These are phyloP conservation scores for Pammene aurita DNA, from an alignment of 2,888 invertebrate species.

Conservation along the genomic window DNA sequence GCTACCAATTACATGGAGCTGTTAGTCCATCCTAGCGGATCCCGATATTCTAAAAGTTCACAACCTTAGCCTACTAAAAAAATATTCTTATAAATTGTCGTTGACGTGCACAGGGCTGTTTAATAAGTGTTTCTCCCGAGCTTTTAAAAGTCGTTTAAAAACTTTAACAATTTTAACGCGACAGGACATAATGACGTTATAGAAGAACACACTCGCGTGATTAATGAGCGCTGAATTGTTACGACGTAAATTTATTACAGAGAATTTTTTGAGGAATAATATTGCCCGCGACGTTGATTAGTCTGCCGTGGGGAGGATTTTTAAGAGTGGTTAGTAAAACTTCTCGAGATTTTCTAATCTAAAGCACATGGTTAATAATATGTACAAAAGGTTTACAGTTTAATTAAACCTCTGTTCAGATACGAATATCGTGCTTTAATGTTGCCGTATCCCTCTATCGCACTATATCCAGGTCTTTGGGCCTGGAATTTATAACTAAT, in stretches of 20 bases:
- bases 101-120: not conserved
- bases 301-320: conserved; percentile 45
- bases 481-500: no score
- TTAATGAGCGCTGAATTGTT: conserved; percentile 52
- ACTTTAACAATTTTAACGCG: conserved; percentile 21
- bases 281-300: conserved; percentile 55
- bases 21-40: no score
- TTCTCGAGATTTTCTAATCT: not conserved
- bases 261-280: conserved; percentile 47
- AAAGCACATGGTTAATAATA: not conserved
- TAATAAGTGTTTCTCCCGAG: not conserved
- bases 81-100: no score
- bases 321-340: not conserved
- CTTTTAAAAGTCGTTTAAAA: conserved; percentile 1
- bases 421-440: no score
- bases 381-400: no score
- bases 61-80: no score
- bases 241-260: conserved; percentile 53
- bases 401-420: no score
- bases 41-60: no score
- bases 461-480: no score
- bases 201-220: conserved; percentile 34
- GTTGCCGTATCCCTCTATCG: no score
- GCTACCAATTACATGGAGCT: no score
- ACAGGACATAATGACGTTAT: conserved; percentile 22